Base-by-base conservation (phyloP, 2,888 invertebrate genomes). In the Pherbina coryleti region DNA sequence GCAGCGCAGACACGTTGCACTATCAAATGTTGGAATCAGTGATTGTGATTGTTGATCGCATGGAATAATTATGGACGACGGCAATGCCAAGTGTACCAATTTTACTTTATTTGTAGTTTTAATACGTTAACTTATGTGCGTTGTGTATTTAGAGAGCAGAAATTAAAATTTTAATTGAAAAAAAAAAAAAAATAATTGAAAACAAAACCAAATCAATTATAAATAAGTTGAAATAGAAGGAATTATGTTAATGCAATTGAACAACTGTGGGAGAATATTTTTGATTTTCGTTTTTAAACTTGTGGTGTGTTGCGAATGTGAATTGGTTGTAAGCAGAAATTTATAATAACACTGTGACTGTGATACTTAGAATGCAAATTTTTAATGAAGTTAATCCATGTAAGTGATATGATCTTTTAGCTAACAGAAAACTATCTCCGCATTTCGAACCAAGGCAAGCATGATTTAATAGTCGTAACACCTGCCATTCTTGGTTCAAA, bases 21-120 rank as follows among this genome's bases (percentile, higher is more conserved):
- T 75, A 75, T 75, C 75, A 37, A 25, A 17, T 37, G 67, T 22
- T 34, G 66, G 67, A 53, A 75, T 75, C 75, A 67, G 66, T 25
- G 75, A 75, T 75, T 75, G 75, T 44, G 66, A 67, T 51, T 75
- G 67, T 55, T 75, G 75, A 75, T 75, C 75, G 75, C 49, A 62
- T 55, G 19, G 67, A 67, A 75, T 75, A 75, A 75, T 75, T 75
- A 75, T 75, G 66, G 67, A 25, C 53, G 67, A 25, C 53, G 25
- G 37, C 67, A 55, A 74, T 55, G 67, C 55, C 67, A 67, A 55
- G 66, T 75, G 75, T 67, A 34, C 62, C 51, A 34, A 28, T n/a
- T 49, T 37, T 14, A 2, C 34, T n/a, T 49, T 28, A 28, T 60
- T 22, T 17, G 34, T 19, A 14, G 31, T 14, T 44, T 11, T 22